Evolutionary conservation across 2,797 vertebrate genomes (phyloP).

Genomic region (Yasuhikotakia modesta): DNA sequence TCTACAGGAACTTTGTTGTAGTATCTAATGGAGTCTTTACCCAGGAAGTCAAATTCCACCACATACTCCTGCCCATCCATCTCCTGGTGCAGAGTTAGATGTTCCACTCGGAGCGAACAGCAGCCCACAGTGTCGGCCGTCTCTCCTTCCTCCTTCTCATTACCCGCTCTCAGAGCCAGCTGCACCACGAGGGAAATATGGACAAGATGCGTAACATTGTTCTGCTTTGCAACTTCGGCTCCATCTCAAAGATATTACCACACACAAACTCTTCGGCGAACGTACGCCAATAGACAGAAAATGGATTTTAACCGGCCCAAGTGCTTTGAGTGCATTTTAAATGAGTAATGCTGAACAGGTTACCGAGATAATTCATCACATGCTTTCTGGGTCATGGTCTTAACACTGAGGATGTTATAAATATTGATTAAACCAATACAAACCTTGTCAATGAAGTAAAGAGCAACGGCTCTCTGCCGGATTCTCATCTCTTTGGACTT

Average conservation of each 20-base stretch:
- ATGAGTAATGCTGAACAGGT: not conserved
- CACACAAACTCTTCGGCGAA: not conserved
- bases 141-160: conserved; percentile 98
- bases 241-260: not conserved
- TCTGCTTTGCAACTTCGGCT: conserved; percentile 29
- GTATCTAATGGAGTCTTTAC: conserved; percentile 98
- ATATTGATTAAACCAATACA: conserved; percentile 51
- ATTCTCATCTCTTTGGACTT: conserved; percentile 99
- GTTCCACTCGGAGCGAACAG: conserved; percentile 93
- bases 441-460: conserved; percentile 99
- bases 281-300: not conserved
- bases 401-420: not conserved
- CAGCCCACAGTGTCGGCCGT: conserved; percentile 96
- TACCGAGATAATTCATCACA: conserved; percentile 2
- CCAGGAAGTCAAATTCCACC: conserved; percentile 96
- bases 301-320: not conserved
- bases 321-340: conserved; percentile 16
- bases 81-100: conserved; percentile 90
- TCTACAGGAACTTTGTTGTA: conserved; percentile 98
- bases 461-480: conserved; percentile 91
- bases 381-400: conserved; percentile 8
- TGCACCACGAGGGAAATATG: conserved; percentile 58
- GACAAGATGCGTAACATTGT: conserved; percentile 10
- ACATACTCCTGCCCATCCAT: conserved; percentile 92
- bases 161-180: conserved; percentile 97